These are phyloP conservation scores for Dendrocopos noguchii DNA, from an alignment of 2,113 vertebrate genomes.

Conservation along the genomic window DNA sequence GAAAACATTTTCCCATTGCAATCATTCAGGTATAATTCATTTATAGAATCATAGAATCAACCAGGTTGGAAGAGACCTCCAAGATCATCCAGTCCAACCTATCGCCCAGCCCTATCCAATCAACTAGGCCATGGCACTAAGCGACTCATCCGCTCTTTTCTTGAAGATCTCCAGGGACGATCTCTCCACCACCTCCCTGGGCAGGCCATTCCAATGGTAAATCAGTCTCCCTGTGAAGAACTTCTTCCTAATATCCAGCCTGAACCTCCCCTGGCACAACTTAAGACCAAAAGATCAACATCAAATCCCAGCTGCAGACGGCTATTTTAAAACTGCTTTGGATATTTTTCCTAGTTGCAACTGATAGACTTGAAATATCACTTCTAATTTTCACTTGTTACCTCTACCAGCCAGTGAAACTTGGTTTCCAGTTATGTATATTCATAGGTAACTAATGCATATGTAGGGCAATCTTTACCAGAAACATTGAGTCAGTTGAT, in stretches of 20 bases:
- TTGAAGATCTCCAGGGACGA: no score
- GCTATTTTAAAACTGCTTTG: not conserved
- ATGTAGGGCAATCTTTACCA: not conserved
- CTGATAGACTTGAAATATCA: not conserved
- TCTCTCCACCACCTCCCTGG: no score
- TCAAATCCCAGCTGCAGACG: not conserved
- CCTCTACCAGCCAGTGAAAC: not conserved
- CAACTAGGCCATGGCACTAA: no score
- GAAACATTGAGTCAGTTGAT: not conserved
- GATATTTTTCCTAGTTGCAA: not conserved
- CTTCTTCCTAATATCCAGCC: no score
- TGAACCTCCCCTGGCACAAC: no score
- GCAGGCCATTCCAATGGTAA: no score
- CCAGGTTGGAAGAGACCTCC: no score
- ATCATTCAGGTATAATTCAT: not conserved
- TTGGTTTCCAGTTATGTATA: not conserved
- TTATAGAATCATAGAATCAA: not conserved
- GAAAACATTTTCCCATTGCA: not conserved
- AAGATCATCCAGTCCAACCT: no score
- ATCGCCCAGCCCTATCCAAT: no score
- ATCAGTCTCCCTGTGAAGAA: no score
- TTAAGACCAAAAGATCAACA: no score
- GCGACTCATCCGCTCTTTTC: no score
- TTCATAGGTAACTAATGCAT: not conserved
- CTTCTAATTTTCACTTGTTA: not conserved